Evolutionary conservation across 2,797 vertebrate species (phyloP), one percentile per base, ranked within the genome.

Genomic region (Moxostoma hubbsi): DNA sequence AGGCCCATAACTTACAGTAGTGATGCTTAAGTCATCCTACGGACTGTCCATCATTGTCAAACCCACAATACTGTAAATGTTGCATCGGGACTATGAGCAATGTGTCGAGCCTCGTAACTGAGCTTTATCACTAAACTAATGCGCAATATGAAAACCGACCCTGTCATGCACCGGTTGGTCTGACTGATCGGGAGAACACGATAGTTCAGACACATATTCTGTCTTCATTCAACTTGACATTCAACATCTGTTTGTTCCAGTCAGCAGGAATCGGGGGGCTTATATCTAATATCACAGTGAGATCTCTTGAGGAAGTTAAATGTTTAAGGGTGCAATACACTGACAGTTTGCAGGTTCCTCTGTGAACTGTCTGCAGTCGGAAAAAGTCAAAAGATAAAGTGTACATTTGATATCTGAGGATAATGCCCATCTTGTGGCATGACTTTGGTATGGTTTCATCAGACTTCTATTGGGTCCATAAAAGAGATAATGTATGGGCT

Each of bases 161-260:
- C 54, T 57, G 62, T 18, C 11, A 73, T 49, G 77, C 74, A 62
- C 71, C 50, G 50, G 36, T 50, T 86, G 24, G 76, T 53, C 73
- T 61, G 77, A 85, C 82, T 89, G 86, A 88, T 86, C 89, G 77
- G 73, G 58, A 88, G 88, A 92, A 92, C 86, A 85, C 85, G 90
- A 93, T 92, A 90, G 81, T 86, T 82, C 71, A 88, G 86, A 85
- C 86, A 75, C 82, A 65, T 84, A 90, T 86, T 88, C 84, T 84
- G 83, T 85, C 51, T 86, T 75, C 67, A 67, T 77, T 79, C 63
- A 88, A 88, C 88, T 86, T 92, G 91, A 92, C 87, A 90, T 87
- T 87, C 85, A 90, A 92, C 93, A 94, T 94, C 94, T 95, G 93
- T 90, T 91, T 89, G 88, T 87, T 89, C 86, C 90, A 92, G 90